Evolutionary conservation across 2,113 vertebrate species (phyloP).

Genomic region (Pogonocichla stellata): DNA sequence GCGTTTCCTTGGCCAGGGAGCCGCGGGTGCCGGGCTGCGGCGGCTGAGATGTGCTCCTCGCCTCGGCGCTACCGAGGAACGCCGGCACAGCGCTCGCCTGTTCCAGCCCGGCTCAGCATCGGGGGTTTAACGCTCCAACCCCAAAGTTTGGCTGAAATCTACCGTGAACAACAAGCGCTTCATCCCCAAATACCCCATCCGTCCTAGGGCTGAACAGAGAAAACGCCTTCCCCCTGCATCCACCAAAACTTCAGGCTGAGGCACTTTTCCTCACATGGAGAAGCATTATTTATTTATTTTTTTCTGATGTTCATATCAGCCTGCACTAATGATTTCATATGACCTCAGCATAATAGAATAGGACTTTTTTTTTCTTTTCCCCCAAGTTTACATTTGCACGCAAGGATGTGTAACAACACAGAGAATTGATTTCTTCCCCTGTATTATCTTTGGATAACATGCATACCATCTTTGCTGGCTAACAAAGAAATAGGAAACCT

Average conservation of each 20-base stretch:
- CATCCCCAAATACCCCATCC: accelerated
- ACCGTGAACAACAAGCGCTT: accelerated
- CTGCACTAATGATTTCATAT: conserved; percentile 4
- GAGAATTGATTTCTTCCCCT: conserved; percentile 61
- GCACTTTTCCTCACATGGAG: neutral
- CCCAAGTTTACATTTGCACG: conserved; percentile 66
- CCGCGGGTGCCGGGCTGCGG: neutral
- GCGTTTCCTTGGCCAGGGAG: neutral
- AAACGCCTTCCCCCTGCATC: neutral
- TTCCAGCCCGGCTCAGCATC: neutral
- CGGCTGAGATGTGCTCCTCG: neutral
- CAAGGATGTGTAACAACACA: conserved; percentile 66
- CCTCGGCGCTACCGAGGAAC: neutral
- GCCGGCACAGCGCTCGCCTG: accelerated
- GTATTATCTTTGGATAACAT: conserved; percentile 47
- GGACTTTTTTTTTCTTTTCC: neutral
- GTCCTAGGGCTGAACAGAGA: neutral
- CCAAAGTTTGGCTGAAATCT: neutral
- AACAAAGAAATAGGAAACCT: conserved; percentile 60
- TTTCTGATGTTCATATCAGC: neutral
- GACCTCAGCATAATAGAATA: conserved; percentile 55
- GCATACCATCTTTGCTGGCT: conserved; percentile 45
- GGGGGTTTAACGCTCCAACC: neutral
- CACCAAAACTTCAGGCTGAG: neutral
- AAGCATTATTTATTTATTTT: neutral